Percentiles rank a stretch among this genome's conserved stretches.
Conservation (phyloP, 30 jellyfish, hydroid and myxozoan genomes). For the Hydractinia echinata region DNA sequence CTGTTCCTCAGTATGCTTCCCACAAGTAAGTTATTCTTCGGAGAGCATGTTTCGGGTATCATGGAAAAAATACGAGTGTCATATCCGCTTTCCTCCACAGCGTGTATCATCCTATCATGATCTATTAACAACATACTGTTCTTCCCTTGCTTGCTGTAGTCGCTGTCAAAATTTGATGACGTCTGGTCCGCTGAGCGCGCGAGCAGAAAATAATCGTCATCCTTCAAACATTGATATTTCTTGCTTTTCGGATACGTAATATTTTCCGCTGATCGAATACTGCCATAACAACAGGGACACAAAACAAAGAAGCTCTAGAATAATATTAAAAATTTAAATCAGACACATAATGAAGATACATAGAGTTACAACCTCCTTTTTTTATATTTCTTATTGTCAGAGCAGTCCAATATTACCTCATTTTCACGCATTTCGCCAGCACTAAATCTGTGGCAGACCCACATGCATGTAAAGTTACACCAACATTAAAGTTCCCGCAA, state of each 20-base stretch:
- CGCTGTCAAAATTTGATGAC: constrained; percentile 50
- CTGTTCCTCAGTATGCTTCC: constrained; percentile 17
- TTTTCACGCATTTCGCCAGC: constrained; percentile 45
- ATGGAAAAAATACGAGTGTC: constrained; percentile 32
- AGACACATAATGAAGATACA: not conserved
- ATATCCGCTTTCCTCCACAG: constrained; percentile 46
- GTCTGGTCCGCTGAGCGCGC: constrained; percentile 88
- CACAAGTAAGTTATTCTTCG: constrained; percentile 64
- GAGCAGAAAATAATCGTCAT: constrained; percentile 42
- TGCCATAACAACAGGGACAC: constrained; percentile 92
- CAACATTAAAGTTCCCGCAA: constrained; percentile 64
- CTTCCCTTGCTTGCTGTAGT: constrained; percentile 46
- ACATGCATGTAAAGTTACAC: constrained; percentile 87
- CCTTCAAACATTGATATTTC: constrained; percentile 15
- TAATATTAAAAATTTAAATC: not conserved
- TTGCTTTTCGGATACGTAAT: constrained; percentile 76
- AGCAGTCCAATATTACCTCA: constrained; percentile 34
- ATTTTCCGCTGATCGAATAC: constrained; percentile 47
- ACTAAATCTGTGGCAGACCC: constrained; percentile 93
- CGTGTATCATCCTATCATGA: constrained; percentile 43
- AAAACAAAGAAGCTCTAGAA: constrained; percentile 78
- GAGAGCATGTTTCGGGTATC: constrained; percentile 73
- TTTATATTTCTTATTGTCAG: not conserved
- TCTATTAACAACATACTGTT: constrained; percentile 63
- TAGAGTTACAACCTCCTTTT: not conserved